Base-by-base conservation (phyloP, 2,797 vertebrate species). In the Myripristis murdjan region DNA sequence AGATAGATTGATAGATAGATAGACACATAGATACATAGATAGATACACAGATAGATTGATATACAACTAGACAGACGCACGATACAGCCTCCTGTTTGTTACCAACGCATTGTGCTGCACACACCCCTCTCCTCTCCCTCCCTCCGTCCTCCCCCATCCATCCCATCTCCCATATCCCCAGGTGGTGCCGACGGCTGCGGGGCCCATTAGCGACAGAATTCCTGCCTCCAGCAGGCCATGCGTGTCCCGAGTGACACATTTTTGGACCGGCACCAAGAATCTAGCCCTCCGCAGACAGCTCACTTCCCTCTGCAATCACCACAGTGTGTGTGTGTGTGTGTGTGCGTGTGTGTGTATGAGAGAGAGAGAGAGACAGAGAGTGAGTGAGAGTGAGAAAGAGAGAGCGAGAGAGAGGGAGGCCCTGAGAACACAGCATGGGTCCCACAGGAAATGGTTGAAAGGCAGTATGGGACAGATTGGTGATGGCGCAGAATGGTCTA, bases 191-290 rank as follows among this genome's bases (percentile, higher is more conserved):
- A 88, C 91, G 93, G 93, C 94, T 93, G 93, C 89, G 91, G 91
- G 93, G 90, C 93, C 94, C 94, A 95, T 95, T 95, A 95, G 92
- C 91, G 89, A 90, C 92, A 86, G 90, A 91, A 92, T 94, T 93
- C 90, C 91, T 92, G 93, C 93, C 93, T 95, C 92, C 92, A 95
- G 94, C 94, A 94, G 92, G 90, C 94, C 93, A 94, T 94, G 94
- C 92, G 89, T 95, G 92, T 94, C 93, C 92, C 90, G 79, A 86
- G 89, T 95, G 94, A 95, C 94, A 95, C 91, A 93, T 95, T 95
- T 93, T 94, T 95, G 94, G 94, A 95, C 90, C 83, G 52, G 74
- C 89, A 95, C 93, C 94, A 95, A 95, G 87, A 92, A 92, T 92
- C 85, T 83, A 91, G 89, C 91, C 91, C 91, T 90, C 87, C 65